A percentile compares a stretch with the other conserved stretches of the same genome.
phyloP scores from a whole-genome alignment of 2,888 invertebrate genomes.

The Ephialtes manifestator region DNA sequence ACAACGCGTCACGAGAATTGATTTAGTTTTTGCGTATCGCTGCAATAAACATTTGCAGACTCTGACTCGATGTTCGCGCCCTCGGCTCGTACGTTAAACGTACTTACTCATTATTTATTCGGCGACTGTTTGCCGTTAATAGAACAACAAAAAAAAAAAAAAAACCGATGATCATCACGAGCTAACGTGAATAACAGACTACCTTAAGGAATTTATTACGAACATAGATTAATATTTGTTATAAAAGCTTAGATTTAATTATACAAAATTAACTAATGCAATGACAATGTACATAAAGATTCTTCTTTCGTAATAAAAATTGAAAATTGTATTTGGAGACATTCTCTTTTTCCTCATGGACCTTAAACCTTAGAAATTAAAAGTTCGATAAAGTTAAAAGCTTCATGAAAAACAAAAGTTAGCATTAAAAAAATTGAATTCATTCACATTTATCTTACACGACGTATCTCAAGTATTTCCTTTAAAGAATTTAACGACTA shows the following conservation, averaged over 20 bases:
- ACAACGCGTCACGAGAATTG: neutral
- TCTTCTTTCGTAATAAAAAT: slow-evolving; percentile 80
- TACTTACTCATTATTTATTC: slow-evolving; percentile 64
- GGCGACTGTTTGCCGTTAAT: slow-evolving; percentile 46
- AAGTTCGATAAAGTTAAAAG: too few species aligned
- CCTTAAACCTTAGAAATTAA: neutral
- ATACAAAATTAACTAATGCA: slow-evolving; percentile 68
- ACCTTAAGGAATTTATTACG: slow-evolving; percentile 72
- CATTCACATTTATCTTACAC: too few species aligned
- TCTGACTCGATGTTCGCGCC: slow-evolving; percentile 11
- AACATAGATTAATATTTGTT: slow-evolving; percentile 76
- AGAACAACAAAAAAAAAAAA: slow-evolving; percentile 64
- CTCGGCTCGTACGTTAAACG: slow-evolving; percentile 24
- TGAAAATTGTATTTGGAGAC: slow-evolving; percentile 52
- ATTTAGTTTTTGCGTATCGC: neutral
- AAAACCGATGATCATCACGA: slow-evolving; percentile 35
- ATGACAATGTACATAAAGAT: slow-evolving; percentile 79
- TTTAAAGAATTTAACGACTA: too few species aligned
- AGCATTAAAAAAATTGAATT: too few species aligned
- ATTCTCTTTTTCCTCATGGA: neutral
- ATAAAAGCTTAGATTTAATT: slow-evolving; percentile 74
- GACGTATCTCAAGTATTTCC: too few species aligned
- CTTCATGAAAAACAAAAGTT: too few species aligned
- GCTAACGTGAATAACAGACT: slow-evolving; percentile 47
- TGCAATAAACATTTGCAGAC: neutral